Base-by-base conservation (phyloP, 2,888 invertebrate species). In the Eupsilia transversa region DNA sequence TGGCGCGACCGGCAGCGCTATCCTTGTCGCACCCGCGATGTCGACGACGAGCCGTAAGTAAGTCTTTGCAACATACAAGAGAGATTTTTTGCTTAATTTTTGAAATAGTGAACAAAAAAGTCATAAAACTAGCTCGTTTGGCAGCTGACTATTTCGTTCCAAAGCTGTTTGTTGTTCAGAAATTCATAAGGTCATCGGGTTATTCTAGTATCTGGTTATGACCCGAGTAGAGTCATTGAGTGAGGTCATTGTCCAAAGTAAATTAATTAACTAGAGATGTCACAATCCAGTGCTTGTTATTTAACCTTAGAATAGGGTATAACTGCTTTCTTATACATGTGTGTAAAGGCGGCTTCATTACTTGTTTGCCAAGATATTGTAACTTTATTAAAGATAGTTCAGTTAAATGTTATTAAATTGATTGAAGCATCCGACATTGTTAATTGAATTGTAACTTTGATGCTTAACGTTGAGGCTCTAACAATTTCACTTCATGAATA, bases 381-480 rank as follows among this genome's bases (percentile, higher is more conserved):
- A 59, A 65, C 49, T 59, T 65, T 9, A 65, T 52, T 35, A 33
- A 49, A 33, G 41, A 9, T 38, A 23, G 52, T 38, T 43, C 12
- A 63, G 20, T 9, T 17, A 56, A 72, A 56, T 63, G 17, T 73
- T 49, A 27, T 17, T 52, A 73, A 65, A 49, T 33, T 59, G 12
- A 65, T 73, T 73, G 33, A 59, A 65, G 17, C 27, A 20, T 38
- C 41, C 14, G 33, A 33, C 38, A 35, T 59, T 65, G 41, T 20
- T 65, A 73, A 74, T 41, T 59, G 27, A 52, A 73, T 73, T 38
- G 30, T 38, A 59, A 74, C 33, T 74, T 64, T 59, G 57, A 49
- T 57, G 46, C n/a, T 72, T n/a, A 63, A 38, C 23, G 12, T 54
- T 57, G 33, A 20, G 41, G 33, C 38, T 49, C 12, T 6, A 30